Conservation (phyloP, 2,888 invertebrate species). For the Drosophila mulleri region DNA sequence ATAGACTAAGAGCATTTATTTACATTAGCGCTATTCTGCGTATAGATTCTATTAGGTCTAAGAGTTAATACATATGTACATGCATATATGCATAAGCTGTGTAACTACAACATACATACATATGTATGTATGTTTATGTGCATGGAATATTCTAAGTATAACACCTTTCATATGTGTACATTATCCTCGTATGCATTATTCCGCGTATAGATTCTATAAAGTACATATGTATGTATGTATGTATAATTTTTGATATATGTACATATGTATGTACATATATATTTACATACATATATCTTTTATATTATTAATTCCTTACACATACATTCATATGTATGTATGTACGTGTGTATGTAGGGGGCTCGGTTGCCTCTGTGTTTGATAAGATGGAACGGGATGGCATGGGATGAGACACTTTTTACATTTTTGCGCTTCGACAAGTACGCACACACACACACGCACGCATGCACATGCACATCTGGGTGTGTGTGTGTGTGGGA, state of each 20-base stretch:
- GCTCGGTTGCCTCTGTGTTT: not conserved
- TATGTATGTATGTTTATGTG: not conserved
- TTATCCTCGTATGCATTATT: too few species aligned
- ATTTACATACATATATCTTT: too few species aligned
- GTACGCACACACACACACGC: not conserved
- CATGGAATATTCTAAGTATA: not conserved
- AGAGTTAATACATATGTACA: not conserved
- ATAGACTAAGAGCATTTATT: not conserved
- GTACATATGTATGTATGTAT: too few species aligned
- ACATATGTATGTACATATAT: not conserved
- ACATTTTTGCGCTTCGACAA: conserved; percentile 1
- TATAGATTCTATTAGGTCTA: not conserved
- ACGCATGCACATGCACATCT: not conserved
- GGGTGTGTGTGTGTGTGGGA: not conserved
- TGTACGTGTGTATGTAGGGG: not conserved
- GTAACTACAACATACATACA: not conserved
- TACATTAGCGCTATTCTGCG: not conserved
- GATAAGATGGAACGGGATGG: conserved; percentile 2
- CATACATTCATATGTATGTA: not conserved
- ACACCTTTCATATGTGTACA: not conserved
- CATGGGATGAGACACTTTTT: conserved; percentile 1
- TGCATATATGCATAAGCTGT: too few species aligned
- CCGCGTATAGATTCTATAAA: too few species aligned
- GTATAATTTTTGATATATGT: too few species aligned
- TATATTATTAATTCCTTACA: too few species aligned